Evolutionary conservation across 2,113 vertebrate species (phyloP).

Genomic region (Apus apus): DNA sequence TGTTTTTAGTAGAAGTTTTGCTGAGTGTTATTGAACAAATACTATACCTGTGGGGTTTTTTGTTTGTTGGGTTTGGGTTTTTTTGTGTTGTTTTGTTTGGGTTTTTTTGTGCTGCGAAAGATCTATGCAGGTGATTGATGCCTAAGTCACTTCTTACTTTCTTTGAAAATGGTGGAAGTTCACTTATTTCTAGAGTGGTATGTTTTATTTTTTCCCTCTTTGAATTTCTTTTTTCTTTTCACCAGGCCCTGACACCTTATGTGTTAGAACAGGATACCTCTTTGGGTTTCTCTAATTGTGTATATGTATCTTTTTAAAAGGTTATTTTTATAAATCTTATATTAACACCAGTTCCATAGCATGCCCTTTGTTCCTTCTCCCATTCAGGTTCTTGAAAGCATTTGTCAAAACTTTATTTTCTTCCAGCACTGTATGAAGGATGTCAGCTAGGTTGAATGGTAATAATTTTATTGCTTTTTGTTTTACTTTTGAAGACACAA

Average conservation of each 20-base stretch:
- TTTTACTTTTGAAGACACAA: not conserved
- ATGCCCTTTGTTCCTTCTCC: not conserved
- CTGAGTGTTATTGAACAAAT: not conserved
- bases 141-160: not conserved
- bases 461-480: not conserved
- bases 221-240: not conserved
- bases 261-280: not conserved
- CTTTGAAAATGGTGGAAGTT: not conserved
- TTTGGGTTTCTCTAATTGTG: not conserved
- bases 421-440: not conserved
- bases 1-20: not conserved
- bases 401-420: not conserved
- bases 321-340: not conserved
- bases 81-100: not conserved
- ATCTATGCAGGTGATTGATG: not conserved
- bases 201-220: not conserved
- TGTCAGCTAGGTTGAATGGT: not conserved
- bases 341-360: not conserved
- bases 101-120: not conserved
- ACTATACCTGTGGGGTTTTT: not conserved
- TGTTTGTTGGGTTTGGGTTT: not conserved
- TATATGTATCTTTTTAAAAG: not conserved
- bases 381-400: not conserved
- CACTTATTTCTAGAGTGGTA: not conserved
- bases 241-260: not conserved